These are phyloP conservation scores for Pristionchus fissidentatus DNA, from an alignment of 2,888 invertebrate species.

Conservation along the genomic window DNA sequence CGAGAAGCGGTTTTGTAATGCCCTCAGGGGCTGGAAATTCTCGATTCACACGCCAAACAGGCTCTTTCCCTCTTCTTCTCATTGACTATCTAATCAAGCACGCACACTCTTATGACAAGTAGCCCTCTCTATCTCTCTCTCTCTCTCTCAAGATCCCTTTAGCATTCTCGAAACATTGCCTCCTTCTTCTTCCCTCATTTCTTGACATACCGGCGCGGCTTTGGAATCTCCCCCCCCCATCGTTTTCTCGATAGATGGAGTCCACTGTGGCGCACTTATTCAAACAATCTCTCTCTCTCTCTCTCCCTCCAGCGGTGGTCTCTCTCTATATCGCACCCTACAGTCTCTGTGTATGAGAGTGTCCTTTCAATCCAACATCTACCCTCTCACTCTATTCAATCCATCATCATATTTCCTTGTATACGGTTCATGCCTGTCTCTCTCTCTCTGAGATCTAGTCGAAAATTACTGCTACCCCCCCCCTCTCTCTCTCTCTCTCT, in stretches of 20 bases:
- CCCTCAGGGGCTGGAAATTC: not conserved
- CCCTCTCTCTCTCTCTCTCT: constrained; percentile 1
- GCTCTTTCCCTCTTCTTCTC: constrained; percentile 13
- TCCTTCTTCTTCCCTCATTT: constrained; percentile 25
- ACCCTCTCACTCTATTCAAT: not conserved
- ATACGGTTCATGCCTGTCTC: not conserved
- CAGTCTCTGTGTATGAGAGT: too few species aligned
- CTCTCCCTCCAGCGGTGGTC: not conserved
- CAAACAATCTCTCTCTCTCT: constrained; percentile 25
- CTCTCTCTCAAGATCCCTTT: constrained; percentile 9
- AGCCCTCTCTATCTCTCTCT: not conserved
- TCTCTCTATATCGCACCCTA: constrained; percentile 26
- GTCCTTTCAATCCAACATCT: constrained; percentile 28
- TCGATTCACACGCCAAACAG: not conserved
- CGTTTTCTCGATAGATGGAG: constrained; percentile 27
- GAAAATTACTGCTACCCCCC: not conserved
- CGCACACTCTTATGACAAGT: constrained; percentile 25
- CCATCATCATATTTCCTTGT: constrained; percentile 31
- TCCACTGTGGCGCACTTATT: constrained; percentile 38
- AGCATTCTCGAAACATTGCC: not conserved
- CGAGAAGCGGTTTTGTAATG: not conserved
- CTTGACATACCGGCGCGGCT: constrained; percentile 1
- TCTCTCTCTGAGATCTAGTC: constrained; percentile 38
- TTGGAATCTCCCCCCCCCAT: not conserved
- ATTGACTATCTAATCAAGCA: not conserved